phyloP scores from a whole-genome alignment of 2,113 vertebrate genomes.

The Dryoscopus gambensis region DNA sequence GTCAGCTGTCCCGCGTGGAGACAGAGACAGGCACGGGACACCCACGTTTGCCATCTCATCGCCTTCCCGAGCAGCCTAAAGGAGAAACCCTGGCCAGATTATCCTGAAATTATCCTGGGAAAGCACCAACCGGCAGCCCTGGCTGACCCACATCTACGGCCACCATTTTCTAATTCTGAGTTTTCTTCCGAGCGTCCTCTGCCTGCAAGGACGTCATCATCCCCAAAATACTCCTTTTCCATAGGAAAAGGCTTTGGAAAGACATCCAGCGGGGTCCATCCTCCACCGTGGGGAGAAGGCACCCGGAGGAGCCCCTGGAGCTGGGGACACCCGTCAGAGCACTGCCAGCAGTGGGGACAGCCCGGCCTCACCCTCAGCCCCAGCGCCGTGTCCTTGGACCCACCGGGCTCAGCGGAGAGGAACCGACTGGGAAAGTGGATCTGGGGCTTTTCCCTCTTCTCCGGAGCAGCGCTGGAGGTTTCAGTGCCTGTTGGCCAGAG shows the following conservation, averaged over 20 bases:
- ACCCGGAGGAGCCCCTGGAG: background rate
- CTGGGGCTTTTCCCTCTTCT: background rate
- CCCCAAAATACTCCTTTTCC: background rate
- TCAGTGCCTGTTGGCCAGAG: background rate
- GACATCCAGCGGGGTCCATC: background rate
- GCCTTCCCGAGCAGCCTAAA: background rate
- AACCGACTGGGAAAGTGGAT: background rate
- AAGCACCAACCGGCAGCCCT: background rate
- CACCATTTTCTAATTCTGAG: background rate
- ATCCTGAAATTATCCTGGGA: background rate
- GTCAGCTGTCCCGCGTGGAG: rapidly evolving
- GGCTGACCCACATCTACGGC: background rate
- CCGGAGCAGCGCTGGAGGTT: background rate
- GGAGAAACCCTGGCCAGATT: background rate
- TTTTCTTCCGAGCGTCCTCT: background rate
- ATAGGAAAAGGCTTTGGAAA: background rate
- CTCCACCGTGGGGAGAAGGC: background rate
- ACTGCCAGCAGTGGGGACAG: background rate
- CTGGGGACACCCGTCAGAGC: background rate
- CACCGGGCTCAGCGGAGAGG: background rate
- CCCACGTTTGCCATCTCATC: background rate
- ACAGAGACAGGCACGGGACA: background rate
- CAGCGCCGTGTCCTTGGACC: background rate
- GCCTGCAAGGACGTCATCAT: rapidly evolving
- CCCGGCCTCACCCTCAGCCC: background rate